phyloP scores from a whole-genome alignment of 2,113 vertebrate species.

The Pica pica region DNA sequence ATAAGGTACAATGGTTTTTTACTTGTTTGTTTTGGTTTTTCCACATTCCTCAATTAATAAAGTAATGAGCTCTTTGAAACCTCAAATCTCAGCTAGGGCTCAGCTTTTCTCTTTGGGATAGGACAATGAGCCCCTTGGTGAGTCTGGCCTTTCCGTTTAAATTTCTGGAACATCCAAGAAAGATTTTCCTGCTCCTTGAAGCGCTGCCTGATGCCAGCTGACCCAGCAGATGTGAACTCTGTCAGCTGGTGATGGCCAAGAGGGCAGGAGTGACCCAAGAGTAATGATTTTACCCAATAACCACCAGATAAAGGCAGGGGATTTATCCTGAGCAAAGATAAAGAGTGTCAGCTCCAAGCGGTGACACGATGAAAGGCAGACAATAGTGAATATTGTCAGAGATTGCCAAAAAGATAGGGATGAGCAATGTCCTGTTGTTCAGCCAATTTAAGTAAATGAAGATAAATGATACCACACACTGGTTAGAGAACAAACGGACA shows the following conservation, averaged over 20 bases:
- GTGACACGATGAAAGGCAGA: not conserved
- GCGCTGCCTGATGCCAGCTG: not conserved
- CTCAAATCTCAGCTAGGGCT: not conserved
- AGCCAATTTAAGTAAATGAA: not conserved
- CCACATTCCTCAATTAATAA: not conserved
- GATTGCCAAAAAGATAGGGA: conserved; percentile 4
- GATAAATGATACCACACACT: not conserved
- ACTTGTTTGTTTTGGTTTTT: not conserved
- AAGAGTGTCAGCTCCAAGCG: not conserved
- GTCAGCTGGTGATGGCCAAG: not conserved
- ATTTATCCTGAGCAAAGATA: not conserved
- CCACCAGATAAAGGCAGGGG: not conserved
- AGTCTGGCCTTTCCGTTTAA: not conserved
- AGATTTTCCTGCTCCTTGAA: not conserved
- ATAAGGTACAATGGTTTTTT: accelerated
- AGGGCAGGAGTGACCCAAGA: not conserved
- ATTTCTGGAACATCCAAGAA: not conserved
- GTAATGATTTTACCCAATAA: not conserved
- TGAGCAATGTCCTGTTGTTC: not conserved
- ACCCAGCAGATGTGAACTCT: not conserved
- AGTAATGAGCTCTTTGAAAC: not conserved
- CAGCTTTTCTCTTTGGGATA: not conserved
- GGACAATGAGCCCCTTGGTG: not conserved
- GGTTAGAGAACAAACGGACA: not conserved
- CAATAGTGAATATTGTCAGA: not conserved